Conservation (phyloP, 2,113 vertebrate species). For the Salvelinus sp. region DNA sequence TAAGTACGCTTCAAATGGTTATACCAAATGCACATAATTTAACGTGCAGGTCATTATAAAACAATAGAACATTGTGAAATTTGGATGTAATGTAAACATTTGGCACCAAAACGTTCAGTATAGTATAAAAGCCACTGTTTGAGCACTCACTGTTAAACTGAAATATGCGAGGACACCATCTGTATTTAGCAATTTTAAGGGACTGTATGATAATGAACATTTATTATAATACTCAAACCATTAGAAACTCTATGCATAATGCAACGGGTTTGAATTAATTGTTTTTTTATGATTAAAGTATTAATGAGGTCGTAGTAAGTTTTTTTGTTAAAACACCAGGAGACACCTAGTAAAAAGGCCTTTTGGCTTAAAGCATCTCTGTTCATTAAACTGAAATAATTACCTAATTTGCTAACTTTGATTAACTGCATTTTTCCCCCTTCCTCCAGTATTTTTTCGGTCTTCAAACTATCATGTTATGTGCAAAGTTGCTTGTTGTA, state of each 20-base stretch:
- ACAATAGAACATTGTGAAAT: too few relatives aligned
- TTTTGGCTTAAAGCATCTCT: slow-evolving; percentile 31
- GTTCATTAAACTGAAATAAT: slow-evolving; percentile 43
- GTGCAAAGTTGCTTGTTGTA: not conserved
- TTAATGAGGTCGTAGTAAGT: slow-evolving; percentile 30
- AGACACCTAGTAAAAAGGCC: slow-evolving; percentile 12
- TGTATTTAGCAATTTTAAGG: slow-evolving; percentile 6
- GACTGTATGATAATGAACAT: slow-evolving; percentile 7
- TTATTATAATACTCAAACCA: slow-evolving; percentile 25
- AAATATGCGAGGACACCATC: not conserved
- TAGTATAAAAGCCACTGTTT: not conserved
- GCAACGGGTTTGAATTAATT: slow-evolving; percentile 9
- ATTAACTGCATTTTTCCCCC: too few relatives aligned
- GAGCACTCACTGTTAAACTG: not conserved
- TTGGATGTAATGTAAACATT: too few relatives aligned
- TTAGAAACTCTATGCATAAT: slow-evolving; percentile 22
- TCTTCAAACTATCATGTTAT: too few relatives aligned
- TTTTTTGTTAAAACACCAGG: slow-evolving; percentile 24
- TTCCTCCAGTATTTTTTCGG: too few relatives aligned
- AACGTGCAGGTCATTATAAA: too few relatives aligned
- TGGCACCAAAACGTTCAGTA: too few relatives aligned
- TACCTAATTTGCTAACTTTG: slow-evolving; percentile 32
- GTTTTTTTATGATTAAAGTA: slow-evolving; percentile 29
- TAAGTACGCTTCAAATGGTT: too few relatives aligned
- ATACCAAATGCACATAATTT: too few relatives aligned